These are phyloP conservation scores for Bombylius major DNA, from an alignment of 2,888 invertebrate genomes.

Conservation along the genomic window DNA sequence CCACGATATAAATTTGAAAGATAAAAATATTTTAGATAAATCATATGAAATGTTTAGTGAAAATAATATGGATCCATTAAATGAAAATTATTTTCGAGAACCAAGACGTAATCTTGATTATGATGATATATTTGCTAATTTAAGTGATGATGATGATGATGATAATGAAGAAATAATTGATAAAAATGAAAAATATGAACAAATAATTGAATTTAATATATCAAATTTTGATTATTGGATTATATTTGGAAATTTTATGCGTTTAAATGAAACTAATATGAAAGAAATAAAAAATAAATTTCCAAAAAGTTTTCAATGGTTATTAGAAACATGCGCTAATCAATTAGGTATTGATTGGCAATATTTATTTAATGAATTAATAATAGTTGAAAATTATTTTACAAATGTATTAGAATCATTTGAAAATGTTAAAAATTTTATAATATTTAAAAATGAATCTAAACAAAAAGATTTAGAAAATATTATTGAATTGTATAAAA, in stretches of 20 bases:
- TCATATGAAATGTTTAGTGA: slow-evolving; percentile 10
- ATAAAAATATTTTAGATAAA: slow-evolving; percentile 17
- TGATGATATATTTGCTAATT: slow-evolving; percentile 16
- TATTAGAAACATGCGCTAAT: slow-evolving; percentile 30
- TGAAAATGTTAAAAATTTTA: slow-evolving; percentile 18
- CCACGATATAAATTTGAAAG: background rate
- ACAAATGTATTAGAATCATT: slow-evolving; percentile 26
- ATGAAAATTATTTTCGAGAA: slow-evolving; percentile 14
- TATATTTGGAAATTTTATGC: slow-evolving; percentile 20
- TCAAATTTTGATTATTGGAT: slow-evolving; percentile 34
- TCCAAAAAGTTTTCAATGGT: slow-evolving; percentile 30
- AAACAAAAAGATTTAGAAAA: background rate
- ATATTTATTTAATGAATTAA: slow-evolving; percentile 27
- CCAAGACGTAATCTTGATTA: slow-evolving; percentile 23
- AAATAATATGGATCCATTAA: slow-evolving; percentile 24
- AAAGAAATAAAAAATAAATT: slow-evolving; percentile 22
- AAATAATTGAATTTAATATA: slow-evolving; percentile 17
- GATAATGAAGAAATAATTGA: background rate
- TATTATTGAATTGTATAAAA: background rate
- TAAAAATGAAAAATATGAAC: background rate
- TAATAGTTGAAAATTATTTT: slow-evolving; percentile 29
- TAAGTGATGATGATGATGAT: slow-evolving; percentile 18
- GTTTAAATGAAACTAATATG: slow-evolving; percentile 16
- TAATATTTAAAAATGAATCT: slow-evolving; percentile 15
- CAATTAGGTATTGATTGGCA: slow-evolving; percentile 25